phyloP scores from a whole-genome alignment of 2,113 vertebrate genomes.

The Crotalus horridus region DNA sequence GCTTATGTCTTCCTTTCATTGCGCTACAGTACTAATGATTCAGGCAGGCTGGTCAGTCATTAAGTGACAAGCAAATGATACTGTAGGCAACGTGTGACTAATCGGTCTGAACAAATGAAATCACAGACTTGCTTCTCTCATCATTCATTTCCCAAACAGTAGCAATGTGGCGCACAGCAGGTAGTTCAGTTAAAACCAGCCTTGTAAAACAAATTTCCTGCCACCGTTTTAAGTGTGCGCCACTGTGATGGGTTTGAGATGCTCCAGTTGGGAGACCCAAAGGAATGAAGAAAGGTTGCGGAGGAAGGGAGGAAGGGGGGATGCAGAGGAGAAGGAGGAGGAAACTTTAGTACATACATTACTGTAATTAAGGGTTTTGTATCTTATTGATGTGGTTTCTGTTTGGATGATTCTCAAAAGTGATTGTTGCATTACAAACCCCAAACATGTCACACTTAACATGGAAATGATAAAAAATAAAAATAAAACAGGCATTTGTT shows the following conservation, averaged over 20 bases:
- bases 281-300: conserved; percentile 58
- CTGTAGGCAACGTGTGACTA: conserved; percentile 82
- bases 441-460: conserved; percentile 57
- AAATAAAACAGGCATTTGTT: conserved; percentile 38
- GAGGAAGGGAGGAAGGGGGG: conserved; percentile 43
- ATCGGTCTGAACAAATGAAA: conserved; percentile 92
- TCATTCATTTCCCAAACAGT: conserved; percentile 81
- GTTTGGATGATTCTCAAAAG: conserved; percentile 69
- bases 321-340: conserved; percentile 53
- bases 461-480: conserved; percentile 36
- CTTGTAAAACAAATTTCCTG: conserved; percentile 87
- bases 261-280: conserved; percentile 56
- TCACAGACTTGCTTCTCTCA: conserved; percentile 86
- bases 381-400: conserved; percentile 70
- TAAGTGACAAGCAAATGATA: conserved; percentile 99
- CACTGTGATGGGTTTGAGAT: conserved; percentile 44
- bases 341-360: conserved; percentile 67
- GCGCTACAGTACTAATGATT: conserved; percentile 77
- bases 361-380: conserved; percentile 75
- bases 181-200: conserved; percentile 86
- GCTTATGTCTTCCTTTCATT: conserved; percentile 90
- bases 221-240: conserved; percentile 68
- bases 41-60: conserved; percentile 92
- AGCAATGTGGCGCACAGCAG: conserved; percentile 81
- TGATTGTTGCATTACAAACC: conserved; percentile 61